These are phyloP conservation scores for Trochalopteron elliotii DNA, from an alignment of 2,113 vertebrate species.

Conservation along the genomic window DNA sequence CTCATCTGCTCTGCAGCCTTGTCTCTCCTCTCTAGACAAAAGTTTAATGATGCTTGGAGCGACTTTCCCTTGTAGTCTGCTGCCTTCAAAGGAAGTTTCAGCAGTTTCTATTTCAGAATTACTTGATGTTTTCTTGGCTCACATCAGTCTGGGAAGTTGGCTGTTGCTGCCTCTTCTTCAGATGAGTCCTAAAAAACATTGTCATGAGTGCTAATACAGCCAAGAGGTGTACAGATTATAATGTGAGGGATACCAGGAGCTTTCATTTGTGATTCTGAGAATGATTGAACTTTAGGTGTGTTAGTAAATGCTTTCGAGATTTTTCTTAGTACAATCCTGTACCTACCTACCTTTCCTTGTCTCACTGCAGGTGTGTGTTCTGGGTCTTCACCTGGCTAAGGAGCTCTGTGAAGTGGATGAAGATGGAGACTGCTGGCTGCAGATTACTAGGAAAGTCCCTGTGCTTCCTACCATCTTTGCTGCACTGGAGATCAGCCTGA, in stretches of 20 bases:
- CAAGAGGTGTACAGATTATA: neutral
- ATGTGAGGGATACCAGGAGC: neutral
- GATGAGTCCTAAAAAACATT: neutral
- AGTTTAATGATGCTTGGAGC: neutral
- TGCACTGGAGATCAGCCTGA: slow-evolving; percentile 90
- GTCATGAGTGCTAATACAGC: neutral
- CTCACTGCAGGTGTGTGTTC: slow-evolving; percentile 86
- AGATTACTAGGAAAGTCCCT: slow-evolving; percentile 87
- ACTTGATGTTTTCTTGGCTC: neutral
- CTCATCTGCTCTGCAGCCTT: neutral
- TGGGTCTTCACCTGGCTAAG: slow-evolving; percentile 92
- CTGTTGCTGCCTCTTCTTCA: neutral
- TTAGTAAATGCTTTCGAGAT: neutral
- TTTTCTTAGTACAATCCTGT: neutral
- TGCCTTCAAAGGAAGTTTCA: neutral
- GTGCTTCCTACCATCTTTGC: slow-evolving; percentile 88
- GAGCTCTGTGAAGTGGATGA: slow-evolving; percentile 92
- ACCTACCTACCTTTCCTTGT: neutral
- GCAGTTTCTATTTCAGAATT: neutral
- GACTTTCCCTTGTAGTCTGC: neutral
- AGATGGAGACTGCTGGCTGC: slow-evolving; percentile 90
- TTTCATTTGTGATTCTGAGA: neutral
- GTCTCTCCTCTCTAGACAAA: neutral
- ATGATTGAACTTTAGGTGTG: neutral
- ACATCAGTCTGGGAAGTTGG: neutral